Conservation (phyloP, 2,888 invertebrate species). For the Drosophila anomalata region DNA sequence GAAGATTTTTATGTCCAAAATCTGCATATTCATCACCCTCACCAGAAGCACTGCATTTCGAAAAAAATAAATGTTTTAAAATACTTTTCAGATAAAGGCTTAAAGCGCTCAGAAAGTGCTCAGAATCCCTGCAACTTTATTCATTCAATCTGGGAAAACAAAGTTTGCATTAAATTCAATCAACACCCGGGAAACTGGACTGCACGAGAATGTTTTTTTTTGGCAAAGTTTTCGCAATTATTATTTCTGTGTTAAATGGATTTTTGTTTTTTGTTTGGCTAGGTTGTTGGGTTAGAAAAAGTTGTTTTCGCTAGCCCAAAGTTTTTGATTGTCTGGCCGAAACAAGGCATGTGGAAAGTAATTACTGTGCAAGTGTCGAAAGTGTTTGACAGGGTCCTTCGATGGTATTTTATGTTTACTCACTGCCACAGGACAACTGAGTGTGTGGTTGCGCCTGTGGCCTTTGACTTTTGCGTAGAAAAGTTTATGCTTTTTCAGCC, state of each 20-base stretch:
- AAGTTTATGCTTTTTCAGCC: constrained; percentile 32
- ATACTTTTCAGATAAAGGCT: not conserved
- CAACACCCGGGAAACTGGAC: constrained; percentile 30
- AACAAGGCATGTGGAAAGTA: constrained; percentile 43
- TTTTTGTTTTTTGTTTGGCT: constrained; percentile 9
- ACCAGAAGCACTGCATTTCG: not conserved
- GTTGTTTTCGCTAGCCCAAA: constrained; percentile 38
- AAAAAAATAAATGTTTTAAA: not conserved
- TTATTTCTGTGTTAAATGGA: constrained; percentile 40
- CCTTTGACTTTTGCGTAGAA: constrained; percentile 39
- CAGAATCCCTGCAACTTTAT: constrained; percentile 13
- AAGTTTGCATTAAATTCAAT: constrained; percentile 43
- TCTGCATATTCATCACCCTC: constrained; percentile 35
- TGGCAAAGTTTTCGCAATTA: constrained; percentile 39
- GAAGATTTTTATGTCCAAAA: not conserved
- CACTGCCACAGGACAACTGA: constrained; percentile 16
- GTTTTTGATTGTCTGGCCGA: constrained; percentile 49
- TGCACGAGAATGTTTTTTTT: constrained; percentile 35
- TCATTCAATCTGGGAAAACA: constrained; percentile 39
- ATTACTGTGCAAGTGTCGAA: constrained; percentile 53
- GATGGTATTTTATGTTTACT: not conserved
- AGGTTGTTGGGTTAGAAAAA: constrained; percentile 17
- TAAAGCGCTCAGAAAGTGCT: not conserved
- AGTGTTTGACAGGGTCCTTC: constrained; percentile 21
- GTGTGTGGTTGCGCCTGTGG: constrained; percentile 19